Base-by-base conservation (phyloP, 1,140 invertebrate species). In the Bactericera cockerelli region DNA sequence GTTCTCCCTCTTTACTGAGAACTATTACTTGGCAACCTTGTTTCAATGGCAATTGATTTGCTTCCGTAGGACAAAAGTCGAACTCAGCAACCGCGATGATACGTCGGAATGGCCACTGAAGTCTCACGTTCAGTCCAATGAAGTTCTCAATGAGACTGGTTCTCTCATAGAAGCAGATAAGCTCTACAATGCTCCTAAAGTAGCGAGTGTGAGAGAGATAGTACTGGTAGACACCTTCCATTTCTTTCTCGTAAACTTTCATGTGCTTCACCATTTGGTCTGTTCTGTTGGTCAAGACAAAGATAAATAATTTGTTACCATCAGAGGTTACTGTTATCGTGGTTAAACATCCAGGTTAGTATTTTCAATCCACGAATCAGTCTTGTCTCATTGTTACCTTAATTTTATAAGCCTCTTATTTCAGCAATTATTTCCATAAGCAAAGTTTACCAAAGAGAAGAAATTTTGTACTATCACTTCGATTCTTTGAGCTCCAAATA, bases 111-210 rank as follows among this genome's bases (percentile, higher is more conserved):
- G 86, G 85, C 82, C 83, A 87, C 57, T 83, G 74, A 21, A 89
- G 70, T 56, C 77, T 78, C 59, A 84, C 84, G 70, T 88, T 81
- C 57, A 87, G 70, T 1, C 82, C 81, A n/a, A 84, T 83, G 73
- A 96, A 97, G 71, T 92, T 94, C 74, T 95, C 90, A 1, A 82
- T 80, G 55, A 96, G 74, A 68, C 87, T 90, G 59, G 84, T 86
- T 55, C 85, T 79, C 70, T 94, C 86, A 70, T 97, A 96, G 73
- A 87, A 93, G 39, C 84, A 82, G 53, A 96, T 82, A 24, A 96
- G 76, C 70, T 94, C 90, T 65, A 89, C 83, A 57, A 93, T 81
- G 66, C 83, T 87, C 67, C 86, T 84, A 69, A 97, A 97, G 70
- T 86, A 92, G 55, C 89, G 79, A n/a, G 87, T 86, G 68, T 91